Base-by-base conservation (phyloP, 2,888 invertebrate species). In the Hemistola chrysoprasaria region DNA sequence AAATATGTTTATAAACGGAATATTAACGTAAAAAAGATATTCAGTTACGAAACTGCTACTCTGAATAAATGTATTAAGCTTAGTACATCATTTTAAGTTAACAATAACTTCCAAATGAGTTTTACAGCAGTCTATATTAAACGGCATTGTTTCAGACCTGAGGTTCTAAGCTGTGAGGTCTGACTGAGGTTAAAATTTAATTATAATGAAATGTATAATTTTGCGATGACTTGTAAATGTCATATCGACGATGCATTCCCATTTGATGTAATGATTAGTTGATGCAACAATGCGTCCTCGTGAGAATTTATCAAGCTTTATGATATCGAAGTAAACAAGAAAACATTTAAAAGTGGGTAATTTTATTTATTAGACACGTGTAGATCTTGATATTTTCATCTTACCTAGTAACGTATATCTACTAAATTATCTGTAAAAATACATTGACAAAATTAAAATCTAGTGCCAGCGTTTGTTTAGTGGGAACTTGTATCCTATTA, bases 71-170 rank as follows among this genome's bases (percentile, higher is more conserved):
- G 16, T 4, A 16, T 16, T 16, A 16, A 2, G 16, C 16, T 16
- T 16, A 16, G 3, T 3, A 44, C 47, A 51, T 35, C 6, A 39
- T 41, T 33, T 30, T 16, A 10, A 24, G 52, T 44, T 45, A 43
- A 61, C 61, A 60, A 16, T 16, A 68, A 62, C 66, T 67, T 59
- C 69, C 49, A 51, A 33, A 34, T 31, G 30, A 7, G 21, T 59
- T 53, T 54, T 45, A 54, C 53, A 55, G 42, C 41, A 4, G 40
- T 52, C 54, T 66, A 68, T 66, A 70, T 66, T 65, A n/a, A n/a
- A 49, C 53, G 50, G 10, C 8, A 42, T 68, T 67, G 74, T 67
- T 37, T 54, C 39, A 52, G 48, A 42, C 56, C 50, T 48, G 41
- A 46, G 44, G 40, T 29, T 57, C 50, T 48, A 42, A 46, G 44